These are phyloP conservation scores for Spodoptera litura DNA, from an alignment of 1,140 invertebrate genomes.

Conservation along the genomic window DNA sequence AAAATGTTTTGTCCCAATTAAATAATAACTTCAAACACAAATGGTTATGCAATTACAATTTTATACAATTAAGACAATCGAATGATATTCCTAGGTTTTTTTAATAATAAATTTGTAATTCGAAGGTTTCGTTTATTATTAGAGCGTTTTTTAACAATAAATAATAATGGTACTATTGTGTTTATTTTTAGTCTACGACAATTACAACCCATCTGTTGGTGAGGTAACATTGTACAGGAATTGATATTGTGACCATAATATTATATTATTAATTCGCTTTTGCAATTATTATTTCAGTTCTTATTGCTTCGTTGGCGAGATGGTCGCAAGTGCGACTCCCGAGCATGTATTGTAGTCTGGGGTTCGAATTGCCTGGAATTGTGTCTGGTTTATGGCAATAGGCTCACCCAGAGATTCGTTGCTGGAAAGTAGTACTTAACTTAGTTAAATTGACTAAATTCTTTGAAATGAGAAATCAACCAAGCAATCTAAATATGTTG, in stretches of 20 bases:
- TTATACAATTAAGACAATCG: slow-evolving; percentile 28
- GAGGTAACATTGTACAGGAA: too few species aligned
- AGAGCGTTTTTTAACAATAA: background rate
- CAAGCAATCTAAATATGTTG: slow-evolving; percentile 14
- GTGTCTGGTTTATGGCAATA: too few species aligned
- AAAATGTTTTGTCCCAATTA: background rate
- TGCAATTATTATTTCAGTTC: too few species aligned
- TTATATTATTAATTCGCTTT: background rate
- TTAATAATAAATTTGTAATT: background rate
- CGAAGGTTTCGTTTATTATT: background rate
- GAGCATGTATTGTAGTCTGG: too few species aligned
- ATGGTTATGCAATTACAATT: background rate
- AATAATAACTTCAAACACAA: background rate
- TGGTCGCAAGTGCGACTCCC: too few species aligned
- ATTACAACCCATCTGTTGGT: slow-evolving; percentile 16
- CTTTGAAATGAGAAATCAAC: background rate
- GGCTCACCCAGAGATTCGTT: too few species aligned
- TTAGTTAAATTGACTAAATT: too few species aligned
- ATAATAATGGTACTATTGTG: background rate
- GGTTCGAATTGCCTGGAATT: too few species aligned
- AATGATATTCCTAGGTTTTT: background rate
- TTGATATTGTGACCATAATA: background rate
- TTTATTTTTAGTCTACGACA: background rate
- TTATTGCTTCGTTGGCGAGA: too few species aligned
- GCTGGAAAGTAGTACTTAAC: too few species aligned